A percentile compares a stretch with the other conserved stretches of the same genome.
Evolutionary conservation across 1,140 invertebrate species (phyloP).

Genomic region (Ceratina calcarata): DNA sequence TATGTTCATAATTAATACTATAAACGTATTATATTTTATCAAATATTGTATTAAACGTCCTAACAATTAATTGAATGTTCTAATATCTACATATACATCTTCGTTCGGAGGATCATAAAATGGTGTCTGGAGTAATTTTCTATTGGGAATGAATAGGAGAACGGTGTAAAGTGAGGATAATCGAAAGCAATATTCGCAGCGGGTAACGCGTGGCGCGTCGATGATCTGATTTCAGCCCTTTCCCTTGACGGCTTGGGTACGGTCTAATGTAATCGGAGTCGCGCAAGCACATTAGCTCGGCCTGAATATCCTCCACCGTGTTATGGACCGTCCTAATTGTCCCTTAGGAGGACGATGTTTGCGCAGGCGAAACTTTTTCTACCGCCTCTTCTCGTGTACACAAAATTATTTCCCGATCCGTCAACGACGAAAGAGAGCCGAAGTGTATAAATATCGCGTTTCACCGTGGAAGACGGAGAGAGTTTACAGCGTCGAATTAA

Average conservation of each 20-base stretch:
- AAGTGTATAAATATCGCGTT: slow-evolving; percentile 41
- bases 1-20: too few relatives aligned
- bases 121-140: too few relatives aligned
- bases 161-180: slow-evolving; percentile 2
- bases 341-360: slow-evolving; percentile 48
- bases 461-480: neutral
- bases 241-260: slow-evolving; percentile 17
- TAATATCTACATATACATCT: too few relatives aligned
- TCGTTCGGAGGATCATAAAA: too few relatives aligned
- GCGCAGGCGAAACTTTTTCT: slow-evolving; percentile 46
- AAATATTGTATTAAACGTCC: too few relatives aligned
- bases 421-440: slow-evolving; percentile 15
- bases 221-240: slow-evolving; percentile 47
- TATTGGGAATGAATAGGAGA: neutral
- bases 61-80: too few relatives aligned
- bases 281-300: slow-evolving; percentile 53
- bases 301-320: slow-evolving; percentile 41
- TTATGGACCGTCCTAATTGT: slow-evolving; percentile 58
- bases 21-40: too few relatives aligned
- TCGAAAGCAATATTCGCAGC: slow-evolving; percentile 35
- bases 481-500: too few relatives aligned
- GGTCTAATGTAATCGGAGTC: slow-evolving; percentile 56
- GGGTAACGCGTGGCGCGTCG: slow-evolving; percentile 27
- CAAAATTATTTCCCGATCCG: slow-evolving; percentile 62
- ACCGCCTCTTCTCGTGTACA: slow-evolving; percentile 50